Evolutionary conservation across 2,888 invertebrate genomes (phyloP), one percentile per base, ranked within the genome.

Genomic region (Prionchulus punctatus): DNA sequence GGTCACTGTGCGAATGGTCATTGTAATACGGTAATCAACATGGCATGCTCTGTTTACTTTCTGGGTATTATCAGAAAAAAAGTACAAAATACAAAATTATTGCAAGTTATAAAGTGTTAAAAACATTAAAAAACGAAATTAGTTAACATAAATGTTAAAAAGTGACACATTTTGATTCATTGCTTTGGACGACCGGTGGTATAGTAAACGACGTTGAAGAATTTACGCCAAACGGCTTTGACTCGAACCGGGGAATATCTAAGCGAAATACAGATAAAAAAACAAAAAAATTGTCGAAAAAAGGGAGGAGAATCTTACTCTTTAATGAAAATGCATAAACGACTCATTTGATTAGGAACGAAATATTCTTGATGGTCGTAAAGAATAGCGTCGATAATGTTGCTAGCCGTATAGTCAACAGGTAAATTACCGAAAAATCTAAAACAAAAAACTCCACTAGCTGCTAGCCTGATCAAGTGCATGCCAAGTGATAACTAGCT

Each of bases 351-450:
- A n/a, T 4, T 23, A 12, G 45, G 45, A n/a, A 45, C 23, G 45
- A 45, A 45, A 4, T 26, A 26, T 49, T 49, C 50, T 4, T 56
- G 30, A 7, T 68, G 66, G 50, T 68, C 67, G 49, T 66, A 65
- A 43, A 68, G 57, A 48, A 68, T 64, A 18, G 65, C 65, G 30
- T 68, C 65, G n/a, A 68, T 62, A 59, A 66, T 65, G 43, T 62
- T 54, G 1, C 57, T 56, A 1, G 66, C 60, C 43, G 67, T 66
- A 4, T 67, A 61, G 23, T 65, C 62, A 12, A 64, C 57, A 30
- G 67, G 66, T 68, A 68, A 66, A 58, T 68, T 68, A 18, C 67
- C 66, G 36, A 68, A 62, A 62, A 64, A 66, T 47, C 67, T 65
- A 55, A 52, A 59, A 23, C 47, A 27, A 49, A 49, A 4, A 49